A percentile compares a stretch with the other conserved stretches of the same genome.
Evolutionary conservation across 2,888 invertebrate species (phyloP).

Genomic region (Eremobia ochroleuca): DNA sequence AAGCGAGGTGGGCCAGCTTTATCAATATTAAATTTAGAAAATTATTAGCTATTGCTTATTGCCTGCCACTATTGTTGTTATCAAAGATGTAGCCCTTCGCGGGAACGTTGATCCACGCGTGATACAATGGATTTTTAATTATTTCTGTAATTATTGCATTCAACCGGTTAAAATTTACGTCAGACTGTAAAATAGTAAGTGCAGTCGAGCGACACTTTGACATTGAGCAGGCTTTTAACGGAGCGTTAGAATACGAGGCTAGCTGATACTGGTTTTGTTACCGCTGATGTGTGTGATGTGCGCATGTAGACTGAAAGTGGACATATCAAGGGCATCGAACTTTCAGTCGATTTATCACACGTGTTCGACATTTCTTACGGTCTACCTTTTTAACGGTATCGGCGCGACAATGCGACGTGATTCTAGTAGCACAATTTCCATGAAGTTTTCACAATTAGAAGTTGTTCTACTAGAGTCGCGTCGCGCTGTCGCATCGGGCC

Average conservation of each 20-base stretch:
- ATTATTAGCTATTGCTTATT: slow-evolving; percentile 35
- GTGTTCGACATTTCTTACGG: background rate
- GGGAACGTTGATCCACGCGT: background rate
- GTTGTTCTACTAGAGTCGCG: background rate
- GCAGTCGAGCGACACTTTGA: background rate
- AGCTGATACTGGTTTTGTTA: background rate
- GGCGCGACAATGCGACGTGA: background rate
- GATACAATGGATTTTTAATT: background rate
- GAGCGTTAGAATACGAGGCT: background rate
- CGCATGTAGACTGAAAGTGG: background rate
- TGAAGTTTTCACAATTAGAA: background rate
- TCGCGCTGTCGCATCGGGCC: background rate
- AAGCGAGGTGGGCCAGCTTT: slow-evolving; percentile 8
- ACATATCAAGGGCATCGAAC: background rate
- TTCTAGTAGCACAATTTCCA: background rate
- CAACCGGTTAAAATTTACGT: background rate
- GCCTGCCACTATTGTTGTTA: background rate
- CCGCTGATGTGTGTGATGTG: background rate
- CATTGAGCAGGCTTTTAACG: background rate
- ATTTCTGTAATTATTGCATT: background rate
- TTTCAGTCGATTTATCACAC: background rate
- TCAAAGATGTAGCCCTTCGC: slow-evolving; percentile 6
- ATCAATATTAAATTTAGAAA: slow-evolving; percentile 33
- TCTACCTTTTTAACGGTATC: background rate
- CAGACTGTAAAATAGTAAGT: background rate